phyloP scores from a whole-genome alignment of 2,888 invertebrate genomes.

The Mythimna impura region DNA sequence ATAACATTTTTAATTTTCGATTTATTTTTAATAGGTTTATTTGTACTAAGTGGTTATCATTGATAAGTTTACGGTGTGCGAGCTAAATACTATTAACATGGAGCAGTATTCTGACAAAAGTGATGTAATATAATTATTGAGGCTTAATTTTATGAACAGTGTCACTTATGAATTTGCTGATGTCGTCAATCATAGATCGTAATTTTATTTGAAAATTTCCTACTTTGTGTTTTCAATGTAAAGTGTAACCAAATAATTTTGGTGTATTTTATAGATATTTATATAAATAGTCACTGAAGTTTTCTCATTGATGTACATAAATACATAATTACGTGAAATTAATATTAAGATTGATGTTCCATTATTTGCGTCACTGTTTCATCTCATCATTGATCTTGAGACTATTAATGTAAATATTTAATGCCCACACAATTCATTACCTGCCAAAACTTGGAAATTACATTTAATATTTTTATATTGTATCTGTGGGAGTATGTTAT shows the following conservation, averaged over 20 bases:
- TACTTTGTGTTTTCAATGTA: slow-evolving; percentile 67
- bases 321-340: slow-evolving; percentile 67
- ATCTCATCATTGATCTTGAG: slow-evolving; percentile 69
- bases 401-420: slow-evolving; percentile 82
- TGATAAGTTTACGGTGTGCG: slow-evolving; percentile 77
- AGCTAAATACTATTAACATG: slow-evolving; percentile 73
- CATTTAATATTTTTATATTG: slow-evolving; percentile 90
- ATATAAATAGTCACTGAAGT: slow-evolving; percentile 72
- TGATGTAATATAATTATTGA: slow-evolving; percentile 83
- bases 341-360: slow-evolving; percentile 77
- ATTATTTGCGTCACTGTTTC: slow-evolving; percentile 71
- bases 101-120: slow-evolving; percentile 82
- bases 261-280: slow-evolving; percentile 81
- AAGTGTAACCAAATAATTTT: slow-evolving; percentile 75
- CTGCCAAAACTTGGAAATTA: slow-evolving; percentile 80
- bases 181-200: slow-evolving; percentile 42
- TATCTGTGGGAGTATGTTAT: slow-evolving; percentile 74
- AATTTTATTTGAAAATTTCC: slow-evolving; percentile 55
- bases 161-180: slow-evolving; percentile 65
- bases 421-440: slow-evolving; percentile 82
- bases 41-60: slow-evolving; percentile 72
- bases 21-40: slow-evolving; percentile 72
- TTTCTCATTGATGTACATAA: slow-evolving; percentile 80
- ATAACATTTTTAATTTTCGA: slow-evolving; percentile 77
- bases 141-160: slow-evolving; percentile 77